phyloP scores from a whole-genome alignment of 2,797 vertebrate genomes.

The Gadopsis bispinosus region DNA sequence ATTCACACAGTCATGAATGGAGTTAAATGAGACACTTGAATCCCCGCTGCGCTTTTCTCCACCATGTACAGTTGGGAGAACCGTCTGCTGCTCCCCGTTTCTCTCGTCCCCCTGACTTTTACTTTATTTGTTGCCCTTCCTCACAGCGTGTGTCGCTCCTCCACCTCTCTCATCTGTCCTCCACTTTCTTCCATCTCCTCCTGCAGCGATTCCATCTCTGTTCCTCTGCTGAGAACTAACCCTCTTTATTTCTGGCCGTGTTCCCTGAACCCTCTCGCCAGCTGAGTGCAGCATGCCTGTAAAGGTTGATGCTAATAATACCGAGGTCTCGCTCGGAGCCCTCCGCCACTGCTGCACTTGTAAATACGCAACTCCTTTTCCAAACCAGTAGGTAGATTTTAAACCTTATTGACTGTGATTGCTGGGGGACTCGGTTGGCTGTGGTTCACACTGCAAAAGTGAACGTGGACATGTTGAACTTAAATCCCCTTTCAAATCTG shows the following conservation, averaged over 20 bases:
- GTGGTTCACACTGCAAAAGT: background rate
- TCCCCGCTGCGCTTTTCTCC: slow-evolving; percentile 35
- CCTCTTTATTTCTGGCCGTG: slow-evolving; percentile 47
- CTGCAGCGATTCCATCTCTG: slow-evolving; percentile 3
- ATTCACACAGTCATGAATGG: slow-evolving; percentile 40
- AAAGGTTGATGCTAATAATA: slow-evolving; percentile 87
- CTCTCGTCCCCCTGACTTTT: background rate
- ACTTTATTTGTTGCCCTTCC: slow-evolving; percentile 2
- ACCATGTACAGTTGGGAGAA: slow-evolving; percentile 16
- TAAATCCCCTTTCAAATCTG: background rate
- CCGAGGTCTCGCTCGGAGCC: slow-evolving; percentile 56
- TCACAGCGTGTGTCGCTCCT: slow-evolving; percentile 5
- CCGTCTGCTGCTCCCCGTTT: background rate
- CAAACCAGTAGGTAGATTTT: slow-evolving; percentile 30
- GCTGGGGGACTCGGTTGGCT: background rate
- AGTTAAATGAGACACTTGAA: slow-evolving; percentile 38
- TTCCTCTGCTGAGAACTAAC: slow-evolving; percentile 8
- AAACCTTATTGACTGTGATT: background rate
- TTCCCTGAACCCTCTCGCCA: slow-evolving; percentile 70
- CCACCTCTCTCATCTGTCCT: slow-evolving; percentile 12
- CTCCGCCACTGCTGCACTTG: slow-evolving; percentile 39
- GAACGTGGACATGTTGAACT: background rate
- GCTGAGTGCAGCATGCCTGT: slow-evolving; percentile 71
- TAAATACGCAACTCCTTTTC: too few relatives aligned
- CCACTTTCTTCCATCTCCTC: slow-evolving; percentile 2